phyloP scores from a whole-genome alignment of 2,888 invertebrate species.

The Torymus aiolomorphi region DNA sequence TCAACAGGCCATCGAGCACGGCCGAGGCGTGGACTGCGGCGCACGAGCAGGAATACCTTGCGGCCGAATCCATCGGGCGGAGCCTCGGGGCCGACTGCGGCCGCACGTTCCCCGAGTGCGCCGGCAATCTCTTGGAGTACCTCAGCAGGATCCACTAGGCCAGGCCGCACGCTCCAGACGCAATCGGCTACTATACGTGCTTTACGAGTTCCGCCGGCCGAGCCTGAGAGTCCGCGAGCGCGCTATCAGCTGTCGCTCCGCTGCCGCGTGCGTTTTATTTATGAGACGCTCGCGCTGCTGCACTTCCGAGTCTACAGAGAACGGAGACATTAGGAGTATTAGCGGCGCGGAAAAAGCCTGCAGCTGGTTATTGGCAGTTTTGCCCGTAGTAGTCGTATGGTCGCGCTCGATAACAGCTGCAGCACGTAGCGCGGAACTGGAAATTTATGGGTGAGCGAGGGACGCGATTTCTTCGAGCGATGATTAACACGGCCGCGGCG shows the following conservation, averaged over 20 bases:
- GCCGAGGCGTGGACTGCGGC: slow-evolving; percentile 58
- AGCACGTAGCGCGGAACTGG: slow-evolving; percentile 58
- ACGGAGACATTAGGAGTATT: too few relatives aligned
- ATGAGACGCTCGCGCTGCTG: too few relatives aligned
- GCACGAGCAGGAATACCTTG: slow-evolving; percentile 69
- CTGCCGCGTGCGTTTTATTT: too few relatives aligned
- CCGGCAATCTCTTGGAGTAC: slow-evolving; percentile 67
- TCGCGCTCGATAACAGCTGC: slow-evolving; percentile 69
- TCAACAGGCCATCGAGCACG: slow-evolving; percentile 69
- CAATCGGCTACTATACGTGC: too few relatives aligned
- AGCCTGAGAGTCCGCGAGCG: too few relatives aligned
- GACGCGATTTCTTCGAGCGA: slow-evolving; percentile 4
- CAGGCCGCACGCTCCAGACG: background rate
- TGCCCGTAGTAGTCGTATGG: slow-evolving; percentile 47
- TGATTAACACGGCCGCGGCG: slow-evolving; percentile 28
- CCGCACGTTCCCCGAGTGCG: slow-evolving; percentile 64
- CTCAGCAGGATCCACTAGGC: slow-evolving; percentile 63
- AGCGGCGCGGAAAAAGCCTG: slow-evolving; percentile 48
- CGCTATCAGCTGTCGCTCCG: too few relatives aligned
- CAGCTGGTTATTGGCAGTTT: slow-evolving; percentile 71
- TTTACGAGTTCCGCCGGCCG: too few relatives aligned
- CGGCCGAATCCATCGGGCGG: slow-evolving; percentile 68
- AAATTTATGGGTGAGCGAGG: slow-evolving; percentile 23
- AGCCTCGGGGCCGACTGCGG: slow-evolving; percentile 27
- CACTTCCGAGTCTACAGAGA: too few relatives aligned